A percentile compares a stretch with the other conserved stretches of the same genome.
Conservation (phyloP, 2,888 invertebrate genomes). For the Andrena camellia region DNA sequence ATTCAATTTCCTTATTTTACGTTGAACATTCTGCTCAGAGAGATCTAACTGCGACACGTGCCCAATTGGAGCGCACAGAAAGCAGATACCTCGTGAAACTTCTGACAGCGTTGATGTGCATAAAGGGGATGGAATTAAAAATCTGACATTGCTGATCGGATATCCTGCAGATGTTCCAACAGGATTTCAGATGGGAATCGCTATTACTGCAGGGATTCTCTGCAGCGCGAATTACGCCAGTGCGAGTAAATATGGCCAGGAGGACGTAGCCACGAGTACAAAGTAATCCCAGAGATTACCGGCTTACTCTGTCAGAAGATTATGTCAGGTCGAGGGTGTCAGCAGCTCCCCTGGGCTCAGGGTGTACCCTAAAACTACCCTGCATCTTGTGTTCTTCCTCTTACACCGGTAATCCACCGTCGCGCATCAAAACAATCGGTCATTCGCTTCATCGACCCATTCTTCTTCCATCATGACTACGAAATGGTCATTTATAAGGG, state of each 20-base stretch:
- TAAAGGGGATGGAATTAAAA: conserved; percentile 51
- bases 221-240: conserved; percentile 72
- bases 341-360: conserved; percentile 78
- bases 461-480: background rate
- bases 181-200: conserved; percentile 70
- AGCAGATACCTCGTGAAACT: background rate
- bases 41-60: background rate
- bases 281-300: conserved; percentile 83
- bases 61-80: background rate
- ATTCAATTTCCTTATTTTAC: too few relatives aligned
- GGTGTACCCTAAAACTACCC: conserved; percentile 63
- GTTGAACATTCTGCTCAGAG: too few relatives aligned
- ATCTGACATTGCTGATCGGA: conserved; percentile 60
- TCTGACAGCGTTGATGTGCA: background rate
- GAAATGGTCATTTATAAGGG: background rate
- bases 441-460: conserved; percentile 23
- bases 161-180: conserved; percentile 70
- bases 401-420: conserved; percentile 34
- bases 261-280: conserved; percentile 76
- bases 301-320: conserved; percentile 85
- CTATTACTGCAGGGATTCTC: conserved; percentile 72
- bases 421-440: conserved; percentile 57
- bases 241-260: conserved; percentile 77
- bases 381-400: conserved; percentile 48
- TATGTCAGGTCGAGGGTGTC: conserved; percentile 84